Conservation (phyloP, 2,797 vertebrate species). For the Spinibarbus caldwelli region DNA sequence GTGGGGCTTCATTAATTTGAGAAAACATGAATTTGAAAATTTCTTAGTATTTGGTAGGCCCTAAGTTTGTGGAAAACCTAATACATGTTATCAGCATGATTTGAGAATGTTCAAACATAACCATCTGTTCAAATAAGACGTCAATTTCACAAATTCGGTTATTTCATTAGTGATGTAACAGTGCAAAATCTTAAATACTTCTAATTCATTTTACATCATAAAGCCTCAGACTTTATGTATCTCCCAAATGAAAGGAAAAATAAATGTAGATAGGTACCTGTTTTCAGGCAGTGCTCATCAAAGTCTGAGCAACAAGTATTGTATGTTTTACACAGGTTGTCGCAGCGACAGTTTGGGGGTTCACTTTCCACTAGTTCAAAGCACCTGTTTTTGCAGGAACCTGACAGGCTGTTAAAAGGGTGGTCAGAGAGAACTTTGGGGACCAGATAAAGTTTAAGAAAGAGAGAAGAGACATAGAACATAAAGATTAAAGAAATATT, state of each 20-base stretch:
- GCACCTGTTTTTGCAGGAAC: conserved; percentile 93
- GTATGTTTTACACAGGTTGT: conserved; percentile 98
- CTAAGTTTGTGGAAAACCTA: not conserved
- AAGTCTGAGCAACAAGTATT: conserved; percentile 95
- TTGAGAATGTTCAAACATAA: not conserved
- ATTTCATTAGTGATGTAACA: not conserved
- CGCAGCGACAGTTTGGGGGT: conserved; percentile 91
- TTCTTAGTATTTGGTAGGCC: not conserved
- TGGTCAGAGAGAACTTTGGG: conserved; percentile 81
- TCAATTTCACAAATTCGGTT: not conserved
- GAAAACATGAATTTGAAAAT: not conserved
- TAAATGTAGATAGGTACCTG: conserved; percentile 76
- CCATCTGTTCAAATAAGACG: not conserved
- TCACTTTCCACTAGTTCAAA: conserved; percentile 90
- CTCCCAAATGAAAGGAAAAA: not conserved
- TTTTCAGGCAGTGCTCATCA: conserved; percentile 92
- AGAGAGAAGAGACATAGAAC: not conserved
- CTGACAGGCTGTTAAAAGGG: conserved; percentile 80
- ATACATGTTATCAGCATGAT: not conserved
- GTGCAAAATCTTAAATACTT: not conserved
- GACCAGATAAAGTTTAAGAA: not conserved
- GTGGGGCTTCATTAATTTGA: not conserved
- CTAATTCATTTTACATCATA: not conserved
- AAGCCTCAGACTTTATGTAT: not conserved
- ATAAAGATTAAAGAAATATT: not conserved